phyloP scores from a whole-genome alignment of 2,888 invertebrate genomes.

The Stratiomys singularior region DNA sequence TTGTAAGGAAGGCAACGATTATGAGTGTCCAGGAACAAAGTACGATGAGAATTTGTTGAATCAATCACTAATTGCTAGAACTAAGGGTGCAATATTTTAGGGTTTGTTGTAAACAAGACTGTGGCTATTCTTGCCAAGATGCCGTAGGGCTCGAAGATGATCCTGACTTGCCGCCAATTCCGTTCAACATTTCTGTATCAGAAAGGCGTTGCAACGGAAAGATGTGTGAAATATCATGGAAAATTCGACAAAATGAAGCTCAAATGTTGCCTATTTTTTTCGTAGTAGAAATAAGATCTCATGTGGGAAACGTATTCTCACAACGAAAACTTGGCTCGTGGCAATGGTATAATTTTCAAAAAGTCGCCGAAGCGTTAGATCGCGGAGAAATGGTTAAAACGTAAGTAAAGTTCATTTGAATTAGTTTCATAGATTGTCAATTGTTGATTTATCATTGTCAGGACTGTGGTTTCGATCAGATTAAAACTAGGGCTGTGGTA shows the following conservation, averaged over 20 bases:
- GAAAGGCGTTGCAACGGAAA: conserved; percentile 64
- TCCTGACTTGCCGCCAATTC: conserved; percentile 72
- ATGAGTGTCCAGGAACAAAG: conserved; percentile 75
- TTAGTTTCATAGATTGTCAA: neutral
- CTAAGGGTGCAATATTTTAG: neutral
- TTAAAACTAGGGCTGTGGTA: conserved; percentile 78
- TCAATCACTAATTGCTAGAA: neutral
- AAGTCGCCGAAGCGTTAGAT: conserved; percentile 58
- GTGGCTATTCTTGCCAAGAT: conserved; percentile 76
- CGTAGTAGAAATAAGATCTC: conserved; percentile 76
- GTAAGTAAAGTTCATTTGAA: too few species aligned
- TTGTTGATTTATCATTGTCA: conserved; percentile 49
- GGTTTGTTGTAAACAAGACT: conserved; percentile 73
- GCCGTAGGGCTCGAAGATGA: conserved; percentile 67
- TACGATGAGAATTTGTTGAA: conserved; percentile 59
- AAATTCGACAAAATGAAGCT: conserved; percentile 45
- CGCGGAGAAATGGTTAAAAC: conserved; percentile 45
- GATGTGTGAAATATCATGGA: conserved; percentile 50
- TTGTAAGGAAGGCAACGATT: conserved; percentile 66
- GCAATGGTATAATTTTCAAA: conserved; percentile 65
- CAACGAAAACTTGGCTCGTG: conserved; percentile 74
- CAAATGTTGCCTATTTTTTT: conserved; percentile 65
- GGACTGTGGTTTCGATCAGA: conserved; percentile 62
- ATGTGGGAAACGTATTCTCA: conserved; percentile 74
- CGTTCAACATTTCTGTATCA: conserved; percentile 70